These are phyloP conservation scores for Acanthisitta chloris DNA, from an alignment of 2,113 vertebrate genomes.

Conservation along the genomic window DNA sequence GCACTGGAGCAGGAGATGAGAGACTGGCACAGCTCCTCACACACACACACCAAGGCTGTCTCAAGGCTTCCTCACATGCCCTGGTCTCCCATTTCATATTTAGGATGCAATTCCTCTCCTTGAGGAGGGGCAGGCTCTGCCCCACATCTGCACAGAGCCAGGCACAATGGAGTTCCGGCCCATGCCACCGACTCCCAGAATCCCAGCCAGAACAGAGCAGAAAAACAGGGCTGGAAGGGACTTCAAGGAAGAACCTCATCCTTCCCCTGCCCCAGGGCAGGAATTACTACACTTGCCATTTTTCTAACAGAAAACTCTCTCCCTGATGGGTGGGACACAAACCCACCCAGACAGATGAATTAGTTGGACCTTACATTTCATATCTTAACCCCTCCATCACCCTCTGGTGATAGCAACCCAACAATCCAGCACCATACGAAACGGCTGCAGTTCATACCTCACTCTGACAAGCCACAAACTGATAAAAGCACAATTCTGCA, in stretches of 20 bases:
- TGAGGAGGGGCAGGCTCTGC: neutral
- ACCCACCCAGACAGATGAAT: slow-evolving; percentile 13
- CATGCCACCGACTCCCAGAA: neutral
- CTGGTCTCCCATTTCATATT: neutral
- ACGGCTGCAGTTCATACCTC: neutral
- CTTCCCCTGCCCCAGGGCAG: neutral
- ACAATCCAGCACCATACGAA: neutral
- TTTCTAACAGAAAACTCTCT: neutral
- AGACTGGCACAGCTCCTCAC: neutral
- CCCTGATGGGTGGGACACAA: neutral
- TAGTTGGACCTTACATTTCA: neutral
- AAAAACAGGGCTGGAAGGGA: slow-evolving; percentile 18
- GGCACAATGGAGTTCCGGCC: neutral
- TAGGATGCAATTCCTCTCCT: neutral
- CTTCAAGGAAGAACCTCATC: neutral
- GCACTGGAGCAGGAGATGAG: neutral
- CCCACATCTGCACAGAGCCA: neutral
- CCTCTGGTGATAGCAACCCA: neutral
- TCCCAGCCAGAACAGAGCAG: neutral
- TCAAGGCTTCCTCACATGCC: neutral
- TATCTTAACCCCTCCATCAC: neutral
- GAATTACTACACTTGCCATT: slow-evolving; percentile 2
- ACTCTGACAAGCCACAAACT: accelerated
- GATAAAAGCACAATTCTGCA: neutral
- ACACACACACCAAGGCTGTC: neutral